These are phyloP conservation scores for Xanthia icteritia DNA, from an alignment of 2,888 invertebrate species.

Conservation along the genomic window DNA sequence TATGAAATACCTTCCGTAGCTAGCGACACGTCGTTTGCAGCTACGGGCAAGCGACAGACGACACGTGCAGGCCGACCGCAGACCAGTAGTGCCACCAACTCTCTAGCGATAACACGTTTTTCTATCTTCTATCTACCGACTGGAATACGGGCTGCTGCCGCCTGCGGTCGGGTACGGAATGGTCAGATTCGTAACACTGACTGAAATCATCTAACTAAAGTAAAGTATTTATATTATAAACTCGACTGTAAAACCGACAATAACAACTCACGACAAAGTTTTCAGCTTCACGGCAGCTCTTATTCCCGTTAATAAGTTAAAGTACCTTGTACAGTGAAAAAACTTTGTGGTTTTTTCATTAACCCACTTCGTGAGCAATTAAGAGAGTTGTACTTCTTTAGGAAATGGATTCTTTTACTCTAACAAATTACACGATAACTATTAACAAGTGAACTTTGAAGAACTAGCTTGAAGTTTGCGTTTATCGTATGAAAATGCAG, in stretches of 20 bases:
- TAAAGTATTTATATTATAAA: neutral
- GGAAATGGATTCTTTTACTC: conserved; percentile 24
- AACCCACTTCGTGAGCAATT: conserved; percentile 48
- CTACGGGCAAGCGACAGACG: too few species aligned
- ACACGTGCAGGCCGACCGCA: too few species aligned
- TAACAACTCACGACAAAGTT: neutral
- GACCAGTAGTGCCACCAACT: too few species aligned
- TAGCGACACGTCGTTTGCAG: too few species aligned
- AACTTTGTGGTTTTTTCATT: conserved; percentile 49
- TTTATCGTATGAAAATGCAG: neutral
- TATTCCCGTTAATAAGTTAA: conserved; percentile 26
- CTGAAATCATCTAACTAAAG: neutral
- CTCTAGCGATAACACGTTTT: too few species aligned
- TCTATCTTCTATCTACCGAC: too few species aligned
- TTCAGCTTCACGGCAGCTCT: conserved; percentile 2
- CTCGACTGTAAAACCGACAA: neutral
- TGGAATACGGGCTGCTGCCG: too few species aligned
- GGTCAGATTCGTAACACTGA: neutral
- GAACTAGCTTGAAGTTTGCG: neutral
- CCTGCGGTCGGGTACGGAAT: too few species aligned
- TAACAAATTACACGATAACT: conserved; percentile 18
- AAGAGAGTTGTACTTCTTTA: conserved; percentile 24
- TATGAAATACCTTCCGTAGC: too few species aligned
- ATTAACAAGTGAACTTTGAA: conserved; percentile 9
- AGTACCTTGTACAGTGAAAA: conserved; percentile 12